Evolutionary conservation across 1,140 invertebrate species (phyloP).

Genomic region (Drosophila albomicans): DNA sequence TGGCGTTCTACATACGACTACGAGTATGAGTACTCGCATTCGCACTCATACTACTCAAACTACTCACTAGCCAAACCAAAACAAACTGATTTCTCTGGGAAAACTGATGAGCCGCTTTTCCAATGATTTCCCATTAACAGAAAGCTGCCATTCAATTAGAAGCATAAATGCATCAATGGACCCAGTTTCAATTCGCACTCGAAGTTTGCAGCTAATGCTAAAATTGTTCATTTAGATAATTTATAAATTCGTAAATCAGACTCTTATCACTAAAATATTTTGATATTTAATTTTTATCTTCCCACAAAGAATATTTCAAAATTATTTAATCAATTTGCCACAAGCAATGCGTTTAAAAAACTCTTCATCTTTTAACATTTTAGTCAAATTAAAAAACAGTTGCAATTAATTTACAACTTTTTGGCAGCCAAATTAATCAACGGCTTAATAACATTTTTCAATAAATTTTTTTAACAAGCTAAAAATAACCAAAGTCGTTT

Average conservation of each 20-base stretch:
- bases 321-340: conserved; percentile 1
- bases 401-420: conserved; percentile 22
- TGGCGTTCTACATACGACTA: conserved; percentile 64
- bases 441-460: conserved; percentile 19
- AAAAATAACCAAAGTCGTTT: conserved; percentile 2
- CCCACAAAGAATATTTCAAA: not conserved
- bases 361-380: not conserved
- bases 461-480: conserved; percentile 15
- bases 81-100: conserved; percentile 60
- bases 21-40: conserved; percentile 2
- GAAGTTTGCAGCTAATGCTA: not conserved
- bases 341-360: conserved; percentile 14
- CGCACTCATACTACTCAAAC: conserved; percentile 3
- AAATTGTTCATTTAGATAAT: too few relatives aligned
- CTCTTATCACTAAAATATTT: too few relatives aligned
- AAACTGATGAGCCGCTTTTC: conserved; percentile 27
- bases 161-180: conserved; percentile 2
- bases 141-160: conserved; percentile 37
- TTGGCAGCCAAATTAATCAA: conserved; percentile 18
- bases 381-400: conserved; percentile 6
- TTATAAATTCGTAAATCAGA: too few relatives aligned
- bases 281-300: not conserved
- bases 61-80: conserved; percentile 33
- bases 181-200: conserved; percentile 3
- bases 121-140: conserved; percentile 67